Conservation (phyloP, 1,140 invertebrate species). For the Cydia strobilella region DNA sequence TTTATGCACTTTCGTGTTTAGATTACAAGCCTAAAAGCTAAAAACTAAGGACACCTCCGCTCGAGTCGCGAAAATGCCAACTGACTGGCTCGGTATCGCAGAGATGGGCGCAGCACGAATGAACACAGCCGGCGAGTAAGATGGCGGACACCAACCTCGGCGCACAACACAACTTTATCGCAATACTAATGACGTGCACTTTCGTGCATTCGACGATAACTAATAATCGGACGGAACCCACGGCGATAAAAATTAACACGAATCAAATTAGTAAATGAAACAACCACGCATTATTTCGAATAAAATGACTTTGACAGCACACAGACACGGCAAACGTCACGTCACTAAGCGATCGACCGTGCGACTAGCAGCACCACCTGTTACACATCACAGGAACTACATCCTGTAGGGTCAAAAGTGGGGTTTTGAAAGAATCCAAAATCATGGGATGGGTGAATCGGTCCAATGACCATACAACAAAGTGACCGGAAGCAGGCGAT, state of each 20-base stretch:
- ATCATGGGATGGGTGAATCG: conserved; percentile 68
- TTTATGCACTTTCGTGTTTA: conserved; percentile 78
- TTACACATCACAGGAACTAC: conserved; percentile 58
- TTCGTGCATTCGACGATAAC: conserved; percentile 37
- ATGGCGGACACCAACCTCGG: conserved; percentile 75
- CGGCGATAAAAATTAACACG: conserved; percentile 41
- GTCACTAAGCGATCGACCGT: conserved; percentile 47
- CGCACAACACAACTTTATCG: conserved; percentile 66
- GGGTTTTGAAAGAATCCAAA: conserved; percentile 61
- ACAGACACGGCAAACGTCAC: conserved; percentile 62
- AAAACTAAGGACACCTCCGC: conserved; percentile 75
- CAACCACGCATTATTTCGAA: conserved; percentile 53
- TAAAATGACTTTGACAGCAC: conserved; percentile 62
- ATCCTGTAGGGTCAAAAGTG: conserved; percentile 68
- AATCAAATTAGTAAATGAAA: conserved; percentile 51
- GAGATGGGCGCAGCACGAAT: conserved; percentile 76
- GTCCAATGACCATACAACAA: conserved; percentile 64
- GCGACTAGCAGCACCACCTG: conserved; percentile 74
- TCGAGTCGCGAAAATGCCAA: conserved; percentile 78
- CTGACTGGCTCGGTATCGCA: conserved; percentile 75
- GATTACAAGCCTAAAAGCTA: conserved; percentile 70
- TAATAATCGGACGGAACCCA: conserved; percentile 34
- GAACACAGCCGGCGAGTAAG: conserved; percentile 79
- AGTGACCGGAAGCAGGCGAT: conserved; percentile 57
- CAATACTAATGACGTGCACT: conserved; percentile 48